These are phyloP conservation scores for Helogale parvula DNA, from an alignment of 2,113 vertebrate species.

Conservation along the genomic window DNA sequence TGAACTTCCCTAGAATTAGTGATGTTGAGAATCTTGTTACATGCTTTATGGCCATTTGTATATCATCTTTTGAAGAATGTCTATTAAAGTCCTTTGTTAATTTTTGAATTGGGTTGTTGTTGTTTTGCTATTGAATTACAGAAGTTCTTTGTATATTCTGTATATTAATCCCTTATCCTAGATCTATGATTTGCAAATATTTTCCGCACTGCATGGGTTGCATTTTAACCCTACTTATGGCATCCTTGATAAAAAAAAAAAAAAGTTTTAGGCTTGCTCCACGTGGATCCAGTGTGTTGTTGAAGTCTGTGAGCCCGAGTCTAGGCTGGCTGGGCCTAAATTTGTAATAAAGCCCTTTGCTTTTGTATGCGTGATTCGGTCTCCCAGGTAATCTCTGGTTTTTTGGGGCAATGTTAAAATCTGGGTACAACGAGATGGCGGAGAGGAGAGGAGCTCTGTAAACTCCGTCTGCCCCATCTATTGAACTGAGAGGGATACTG, in stretches of 20 bases:
- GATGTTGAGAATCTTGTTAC: neutral
- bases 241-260: neutral
- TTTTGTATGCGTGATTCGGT: too few relatives aligned
- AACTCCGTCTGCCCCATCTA: too few relatives aligned
- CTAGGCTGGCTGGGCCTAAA: too few relatives aligned
- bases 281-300: too few relatives aligned
- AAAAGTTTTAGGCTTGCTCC: too few relatives aligned
- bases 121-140: neutral
- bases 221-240: neutral
- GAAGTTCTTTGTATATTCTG: neutral
- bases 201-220: neutral
- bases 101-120: neutral
- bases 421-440: too few relatives aligned
- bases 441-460: too few relatives aligned
- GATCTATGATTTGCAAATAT: neutral
- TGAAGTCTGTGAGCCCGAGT: too few relatives aligned
- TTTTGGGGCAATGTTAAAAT: too few relatives aligned
- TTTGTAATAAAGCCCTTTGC: too few relatives aligned
- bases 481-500: too few relatives aligned
- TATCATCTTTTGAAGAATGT: neutral
- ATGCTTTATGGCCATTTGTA: neutral
- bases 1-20: neutral
- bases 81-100: neutral
- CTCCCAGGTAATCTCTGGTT: too few relatives aligned
- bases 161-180: neutral